These are phyloP conservation scores for Schlechtendalia chinensis DNA, from an alignment of 1,140 invertebrate species.

Conservation along the genomic window DNA sequence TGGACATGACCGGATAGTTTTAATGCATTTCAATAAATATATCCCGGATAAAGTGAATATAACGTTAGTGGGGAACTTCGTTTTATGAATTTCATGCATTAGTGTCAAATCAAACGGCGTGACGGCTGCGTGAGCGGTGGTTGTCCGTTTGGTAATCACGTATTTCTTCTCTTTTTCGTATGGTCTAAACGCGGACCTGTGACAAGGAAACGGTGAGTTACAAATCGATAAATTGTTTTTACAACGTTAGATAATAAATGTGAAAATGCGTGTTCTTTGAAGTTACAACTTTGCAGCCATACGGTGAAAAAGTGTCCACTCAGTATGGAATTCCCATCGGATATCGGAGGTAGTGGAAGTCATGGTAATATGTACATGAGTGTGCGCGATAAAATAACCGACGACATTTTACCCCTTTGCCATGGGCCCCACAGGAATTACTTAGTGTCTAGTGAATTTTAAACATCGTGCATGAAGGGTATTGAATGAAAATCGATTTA, in stretches of 20 bases:
- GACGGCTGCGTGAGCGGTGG: too few species aligned
- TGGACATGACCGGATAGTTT: too few species aligned
- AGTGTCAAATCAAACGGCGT: neutral
- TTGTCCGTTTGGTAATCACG: neutral
- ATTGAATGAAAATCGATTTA: neutral
- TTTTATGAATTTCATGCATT: too few species aligned
- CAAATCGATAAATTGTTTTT: neutral
- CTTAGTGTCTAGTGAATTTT: neutral
- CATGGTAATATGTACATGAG: neutral
- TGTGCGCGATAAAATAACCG: neutral
- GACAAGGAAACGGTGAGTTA: neutral
- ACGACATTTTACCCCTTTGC: neutral
- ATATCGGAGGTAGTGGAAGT: neutral
- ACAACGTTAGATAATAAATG: neutral
- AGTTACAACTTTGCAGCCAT: neutral
- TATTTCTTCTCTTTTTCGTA: neutral
- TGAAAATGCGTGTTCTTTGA: neutral
- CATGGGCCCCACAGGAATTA: neutral
- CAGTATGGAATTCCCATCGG: constrained; percentile 2
- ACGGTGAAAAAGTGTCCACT: neutral
- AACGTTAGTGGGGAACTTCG: too few species aligned
- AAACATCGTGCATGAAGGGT: neutral
- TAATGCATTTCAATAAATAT: too few species aligned
- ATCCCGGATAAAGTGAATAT: too few species aligned
- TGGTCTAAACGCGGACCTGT: neutral